Evolutionary conservation across 2,797 vertebrate genomes (phyloP), one percentile per base, ranked within the genome.

Genomic region (Chelonia mydas): DNA sequence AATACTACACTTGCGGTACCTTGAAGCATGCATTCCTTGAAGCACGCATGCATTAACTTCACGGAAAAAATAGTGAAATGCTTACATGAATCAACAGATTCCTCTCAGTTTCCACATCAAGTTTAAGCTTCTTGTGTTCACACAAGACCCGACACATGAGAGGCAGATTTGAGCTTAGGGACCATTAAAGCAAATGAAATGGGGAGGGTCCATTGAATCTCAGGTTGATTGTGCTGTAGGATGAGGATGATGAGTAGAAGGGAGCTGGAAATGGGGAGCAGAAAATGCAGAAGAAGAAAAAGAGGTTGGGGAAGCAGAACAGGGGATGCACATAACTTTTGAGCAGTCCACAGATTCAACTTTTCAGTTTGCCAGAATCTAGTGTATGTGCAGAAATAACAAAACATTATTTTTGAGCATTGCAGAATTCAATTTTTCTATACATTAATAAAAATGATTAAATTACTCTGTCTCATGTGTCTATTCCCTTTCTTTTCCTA

Each of bases 401-500:
- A 76, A 45, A 37, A 21, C 8, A 37, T 23, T 21, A 68, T 37
- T 37, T 41, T 41, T 23, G n/a, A n/a, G 16, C 2, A 28, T 9
- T 12, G 76, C 59, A 68, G 0, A 0, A 37, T 41, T 55, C 83
- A 87, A 41, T 72, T 41, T 72, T 72, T 41, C 65, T 41, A 41
- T 72, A 10, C n/a, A 72, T 72, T 72, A 41, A 72, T 37, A 72
- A 23, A 25, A 37, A 65, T 72, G 37, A 72, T 72, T 25, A 72
- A 72, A 72, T 41, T 47, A 77, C 19, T 12, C 2, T n/a, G n/a
- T 76, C 77, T 59, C 50, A 55, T 80, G 86, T 11, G 17, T 49
- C 81, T 50, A 1, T 8, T 88, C 37, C 54, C 88, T 88, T 81
- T 81, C 61, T 95, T 96, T 84, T 83, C 95, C 89, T 93, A 84